Percentiles rank a stretch among this genome's conserved stretches.
Evolutionary conservation across 2,888 invertebrate genomes (phyloP).

Genomic region (Chymomyza fuscimana): DNA sequence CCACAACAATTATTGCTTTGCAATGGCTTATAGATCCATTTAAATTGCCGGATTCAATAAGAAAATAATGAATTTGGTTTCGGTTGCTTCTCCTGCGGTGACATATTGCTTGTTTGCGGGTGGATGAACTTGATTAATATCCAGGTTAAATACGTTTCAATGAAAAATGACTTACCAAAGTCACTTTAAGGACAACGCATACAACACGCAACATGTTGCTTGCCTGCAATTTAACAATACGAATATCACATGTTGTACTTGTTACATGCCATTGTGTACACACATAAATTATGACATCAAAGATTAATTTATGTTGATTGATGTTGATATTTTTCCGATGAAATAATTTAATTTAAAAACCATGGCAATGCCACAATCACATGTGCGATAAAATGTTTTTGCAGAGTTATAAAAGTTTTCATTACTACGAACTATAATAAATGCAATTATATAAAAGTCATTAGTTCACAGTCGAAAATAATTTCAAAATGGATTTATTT

Average conservation of each 20-base stretch:
- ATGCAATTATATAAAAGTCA: not conserved
- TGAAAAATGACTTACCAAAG: constrained; percentile 7
- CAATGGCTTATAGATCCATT: constrained; percentile 60
- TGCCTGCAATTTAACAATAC: constrained; percentile 4
- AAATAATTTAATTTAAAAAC: constrained; percentile 28
- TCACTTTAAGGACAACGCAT: constrained; percentile 45
- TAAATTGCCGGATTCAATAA: constrained; percentile 67
- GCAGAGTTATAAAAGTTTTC: not conserved
- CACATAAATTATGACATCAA: not conserved
- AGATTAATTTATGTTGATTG: constrained; percentile 52
- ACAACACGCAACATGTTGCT: constrained; percentile 59
- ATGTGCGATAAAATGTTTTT: not conserved
- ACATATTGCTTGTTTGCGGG: constrained; percentile 18
- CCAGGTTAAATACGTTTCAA: constrained; percentile 45
- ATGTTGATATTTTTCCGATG: constrained; percentile 61
- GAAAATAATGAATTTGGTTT: constrained; percentile 43
- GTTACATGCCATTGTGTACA: too few species aligned
- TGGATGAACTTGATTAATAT: constrained; percentile 60
- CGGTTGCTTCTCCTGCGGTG: constrained; percentile 8
- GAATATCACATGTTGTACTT: constrained; percentile 32
- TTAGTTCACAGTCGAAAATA: not conserved
- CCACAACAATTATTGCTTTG: constrained; percentile 68
- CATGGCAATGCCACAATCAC: not conserved
- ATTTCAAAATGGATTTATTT: not conserved
- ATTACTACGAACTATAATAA: not conserved